Conservation (phyloP, 2,888 invertebrate species). For the Phorcus lineatus region DNA sequence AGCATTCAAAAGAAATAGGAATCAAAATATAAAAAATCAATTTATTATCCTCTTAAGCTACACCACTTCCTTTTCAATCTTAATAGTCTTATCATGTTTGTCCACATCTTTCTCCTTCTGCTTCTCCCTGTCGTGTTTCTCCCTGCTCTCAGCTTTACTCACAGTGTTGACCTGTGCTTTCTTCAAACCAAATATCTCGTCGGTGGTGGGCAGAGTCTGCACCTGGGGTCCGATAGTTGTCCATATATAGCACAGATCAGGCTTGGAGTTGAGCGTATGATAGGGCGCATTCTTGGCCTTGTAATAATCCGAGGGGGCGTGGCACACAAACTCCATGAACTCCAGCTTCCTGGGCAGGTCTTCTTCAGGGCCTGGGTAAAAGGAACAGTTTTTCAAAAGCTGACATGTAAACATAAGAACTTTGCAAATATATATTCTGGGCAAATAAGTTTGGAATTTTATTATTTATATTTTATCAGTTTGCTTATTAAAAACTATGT, state of each 20-base stretch:
- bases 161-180: background rate
- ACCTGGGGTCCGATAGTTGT: slow-evolving; percentile 70
- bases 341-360: slow-evolving; percentile 90
- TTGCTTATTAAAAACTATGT: no score
- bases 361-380: slow-evolving; percentile 88
- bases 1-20: no score
- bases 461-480: no score
- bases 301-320: slow-evolving; percentile 91
- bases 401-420: no score
- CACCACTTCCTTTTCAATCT: slow-evolving; percentile 27
- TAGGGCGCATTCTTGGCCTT: slow-evolving; percentile 86
- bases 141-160: background rate
- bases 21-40: no score
- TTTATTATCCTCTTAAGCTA: background rate
- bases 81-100: slow-evolving; percentile 23
- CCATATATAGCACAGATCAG: slow-evolving; percentile 73
- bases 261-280: slow-evolving; percentile 76
- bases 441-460: no score
- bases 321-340: slow-evolving; percentile 93
- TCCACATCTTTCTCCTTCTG: slow-evolving; percentile 28
- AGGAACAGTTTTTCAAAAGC: background rate
- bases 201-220: slow-evolving; percentile 59
- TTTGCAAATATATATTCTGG: background rate
- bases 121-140: slow-evolving; percentile 30
- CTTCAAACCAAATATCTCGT: slow-evolving; percentile 67